Conservation (phyloP, 1,140 invertebrate species). For the Drosophila nigrodunni region DNA sequence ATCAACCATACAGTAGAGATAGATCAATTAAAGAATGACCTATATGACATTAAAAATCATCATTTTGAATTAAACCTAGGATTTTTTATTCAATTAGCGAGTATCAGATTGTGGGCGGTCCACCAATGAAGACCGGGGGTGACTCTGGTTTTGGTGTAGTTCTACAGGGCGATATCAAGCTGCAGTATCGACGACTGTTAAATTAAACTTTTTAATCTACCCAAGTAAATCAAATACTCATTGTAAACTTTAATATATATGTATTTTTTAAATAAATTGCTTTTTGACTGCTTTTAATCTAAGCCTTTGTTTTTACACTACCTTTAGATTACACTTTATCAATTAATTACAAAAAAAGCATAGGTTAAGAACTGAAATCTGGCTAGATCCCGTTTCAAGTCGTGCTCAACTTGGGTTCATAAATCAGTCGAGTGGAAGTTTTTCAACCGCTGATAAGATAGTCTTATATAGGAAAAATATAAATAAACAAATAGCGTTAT, state of each 20-base stretch:
- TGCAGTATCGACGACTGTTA: conserved; percentile 53
- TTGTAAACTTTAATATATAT: background rate
- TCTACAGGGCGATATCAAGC: conserved; percentile 59
- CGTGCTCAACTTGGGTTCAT: background rate
- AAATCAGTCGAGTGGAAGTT: background rate
- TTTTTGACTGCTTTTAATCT: too few species aligned
- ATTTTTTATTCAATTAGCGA: too few species aligned
- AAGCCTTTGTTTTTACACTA: too few species aligned
- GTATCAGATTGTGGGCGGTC: conserved; percentile 53
- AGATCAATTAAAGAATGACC: too few species aligned
- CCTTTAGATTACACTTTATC: too few species aligned
- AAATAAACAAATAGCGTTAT: background rate
- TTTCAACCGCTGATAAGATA: background rate
- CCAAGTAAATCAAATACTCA: background rate
- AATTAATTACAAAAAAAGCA: background rate
- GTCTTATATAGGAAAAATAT: background rate
- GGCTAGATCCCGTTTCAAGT: background rate
- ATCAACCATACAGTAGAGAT: too few species aligned
- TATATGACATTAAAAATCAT: too few species aligned
- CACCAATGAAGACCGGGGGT: conserved; percentile 32
- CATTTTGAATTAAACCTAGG: too few species aligned
- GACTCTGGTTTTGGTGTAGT: conserved; percentile 66
- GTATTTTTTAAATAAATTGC: too few species aligned
- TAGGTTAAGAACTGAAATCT: background rate
- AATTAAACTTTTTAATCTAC: conserved; percentile 33